These are phyloP conservation scores for Melanostoma scalare DNA, from an alignment of 2,888 invertebrate genomes.

Conservation along the genomic window DNA sequence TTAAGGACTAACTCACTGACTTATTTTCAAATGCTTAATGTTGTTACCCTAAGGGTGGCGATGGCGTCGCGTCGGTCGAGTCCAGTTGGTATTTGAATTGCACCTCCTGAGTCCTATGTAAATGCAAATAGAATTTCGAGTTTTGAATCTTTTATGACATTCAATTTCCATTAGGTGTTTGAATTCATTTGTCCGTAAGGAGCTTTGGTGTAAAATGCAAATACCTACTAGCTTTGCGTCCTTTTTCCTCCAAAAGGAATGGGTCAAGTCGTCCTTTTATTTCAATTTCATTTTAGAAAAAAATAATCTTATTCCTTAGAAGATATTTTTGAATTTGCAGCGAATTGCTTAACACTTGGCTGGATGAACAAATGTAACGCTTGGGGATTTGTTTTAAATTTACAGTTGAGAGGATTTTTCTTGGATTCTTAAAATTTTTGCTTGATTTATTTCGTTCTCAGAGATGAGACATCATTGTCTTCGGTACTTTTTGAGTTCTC, in stretches of 20 bases:
- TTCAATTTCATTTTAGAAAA: no score
- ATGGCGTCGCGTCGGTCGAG: neutral
- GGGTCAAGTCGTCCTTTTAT: no score
- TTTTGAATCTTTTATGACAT: constrained; percentile 30
- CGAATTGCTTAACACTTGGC: no score
- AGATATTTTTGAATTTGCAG: no score
- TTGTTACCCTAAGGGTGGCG: constrained; percentile 14
- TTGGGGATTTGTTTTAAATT: no score
- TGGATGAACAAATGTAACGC: no score
- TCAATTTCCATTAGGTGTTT: constrained; percentile 47
- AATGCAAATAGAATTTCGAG: constrained; percentile 40
- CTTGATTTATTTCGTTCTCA: no score
- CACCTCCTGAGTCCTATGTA: constrained; percentile 8
- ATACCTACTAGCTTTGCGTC: constrained; percentile 10
- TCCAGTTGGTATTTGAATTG: neutral
- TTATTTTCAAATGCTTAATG: constrained; percentile 45
- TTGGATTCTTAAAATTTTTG: no score
- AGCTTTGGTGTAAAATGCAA: constrained; percentile 52
- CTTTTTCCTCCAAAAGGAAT: neutral
- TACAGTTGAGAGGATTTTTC: no score
- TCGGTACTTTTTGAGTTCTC: no score
- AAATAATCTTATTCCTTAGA: no score
- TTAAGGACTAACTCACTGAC: constrained; percentile 59
- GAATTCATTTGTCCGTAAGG: constrained; percentile 50
- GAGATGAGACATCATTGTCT: no score